Base-by-base conservation (phyloP, 2,888 invertebrate genomes). In the Morpho achilles region DNA sequence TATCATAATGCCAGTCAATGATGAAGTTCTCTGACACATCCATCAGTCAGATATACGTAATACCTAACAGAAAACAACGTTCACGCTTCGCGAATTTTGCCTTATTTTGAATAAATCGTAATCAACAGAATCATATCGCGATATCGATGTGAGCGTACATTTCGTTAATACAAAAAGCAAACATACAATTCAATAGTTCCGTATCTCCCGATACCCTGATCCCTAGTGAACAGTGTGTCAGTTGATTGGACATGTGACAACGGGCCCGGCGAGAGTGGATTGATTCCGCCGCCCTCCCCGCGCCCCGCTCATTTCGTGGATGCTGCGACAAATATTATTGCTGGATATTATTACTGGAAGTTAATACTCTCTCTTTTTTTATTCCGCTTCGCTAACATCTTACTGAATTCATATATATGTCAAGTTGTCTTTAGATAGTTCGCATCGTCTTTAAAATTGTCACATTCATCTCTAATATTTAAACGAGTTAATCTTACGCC, bases 261-360 rank as follows among this genome's bases (percentile, higher is more conserved):
- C 85, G 80, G 81, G 75, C 70, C 73, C 79, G 83, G 80, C 84
- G 80, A 77, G 82, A 86, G 87, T 83, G 84, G 87, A 88, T 88
- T 88, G 88, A 87, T 86, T 85, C 81, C 74, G 68, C 69, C 73
- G 73, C 64, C 67, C 64, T 62, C 58, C 59, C 63, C 49, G 46
- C 51, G 42, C 53, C 67, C 56, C 63, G 54, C 51, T 53, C 64
- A 63, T 62, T 58, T 68, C 72, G 69, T 73, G 75, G 63, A 77
- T 78, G 76, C 76, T 76, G 71, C 78, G 77, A 80, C 84, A 82
- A 84, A 85, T 79, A 75, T 82, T 84, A 84, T 85, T 85, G 81
- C 77, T 71, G 79, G 75, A 16, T 16, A 16, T 16, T 84, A 84
- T 85, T 85, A 82, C 77, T 71, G 79, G 75, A 80, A 45, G 42